Base-by-base conservation (phyloP, 1,140 invertebrate species). In the Calephelis virginiensis region DNA sequence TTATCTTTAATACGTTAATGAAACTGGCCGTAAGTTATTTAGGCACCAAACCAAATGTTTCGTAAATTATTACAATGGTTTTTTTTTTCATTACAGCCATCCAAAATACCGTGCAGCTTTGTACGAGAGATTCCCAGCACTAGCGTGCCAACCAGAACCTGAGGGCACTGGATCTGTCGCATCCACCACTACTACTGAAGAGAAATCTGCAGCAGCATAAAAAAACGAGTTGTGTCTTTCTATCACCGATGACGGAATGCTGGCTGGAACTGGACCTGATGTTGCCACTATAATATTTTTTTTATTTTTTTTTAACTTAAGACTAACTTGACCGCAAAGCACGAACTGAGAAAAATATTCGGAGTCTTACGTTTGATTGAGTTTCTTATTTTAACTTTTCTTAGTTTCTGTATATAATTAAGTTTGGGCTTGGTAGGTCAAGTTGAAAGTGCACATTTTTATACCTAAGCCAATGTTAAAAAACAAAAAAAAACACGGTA, bases 31-130 rank as follows among this genome's bases (percentile, higher is more conserved):
- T 28, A 43, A 8, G 4, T 8, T 43, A 43, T 43, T 43, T 6
- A 43, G 40, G 3, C 4, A 43, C 40, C 40, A 43, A 43, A 6
- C 7, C 40, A 43, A 9, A 43, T 43, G 40, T 43, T 9, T 43
- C 8, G 40, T 43, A 0, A 43, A 43, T 8, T 43, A 6, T 43
- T n/a, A n/a, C n/a, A 8, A 8, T 43, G 5, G 3, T 43, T 43
- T 43, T 43, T 43, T 7, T 43, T 43, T n/a, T n/a, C n/a, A 59
- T 89, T 82, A 0, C 77, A 94, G 93, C 81, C 94, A 94, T 83
- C 93, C 94, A 10, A 94, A 94, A 85, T 94, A 94, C 80, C 90
- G 93, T 67, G 92, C 92, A 48, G 94, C 93, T 12, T 87, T 95
- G 65, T 90, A 92, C 77, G 92, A 94, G 87, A 93, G 92, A 75